Percentiles rank a stretch among this genome's conserved stretches.
These are phyloP conservation scores for Pygoscelis adeliae DNA, from an alignment of 2,113 vertebrate species.

Conservation along the genomic window DNA sequence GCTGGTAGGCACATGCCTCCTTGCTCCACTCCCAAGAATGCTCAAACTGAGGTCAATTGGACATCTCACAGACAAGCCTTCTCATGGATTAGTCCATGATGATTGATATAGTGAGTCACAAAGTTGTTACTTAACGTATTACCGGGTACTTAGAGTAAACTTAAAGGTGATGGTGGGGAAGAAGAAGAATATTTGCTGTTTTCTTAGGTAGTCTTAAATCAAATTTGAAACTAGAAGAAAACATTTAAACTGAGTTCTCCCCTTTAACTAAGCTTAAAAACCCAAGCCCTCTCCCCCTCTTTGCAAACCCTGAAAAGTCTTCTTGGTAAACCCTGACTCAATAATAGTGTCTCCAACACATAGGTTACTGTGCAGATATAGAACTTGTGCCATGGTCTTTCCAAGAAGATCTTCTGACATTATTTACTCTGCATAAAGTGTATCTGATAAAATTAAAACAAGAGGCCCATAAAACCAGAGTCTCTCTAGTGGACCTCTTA, in stretches of 20 bases:
- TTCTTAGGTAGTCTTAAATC: not conserved
- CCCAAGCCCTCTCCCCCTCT: not conserved
- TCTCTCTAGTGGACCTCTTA: not conserved
- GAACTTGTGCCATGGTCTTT: not conserved
- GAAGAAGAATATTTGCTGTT: not conserved
- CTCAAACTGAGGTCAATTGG: not conserved
- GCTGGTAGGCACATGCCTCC: not conserved
- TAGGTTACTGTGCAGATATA: not conserved
- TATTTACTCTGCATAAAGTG: not conserved
- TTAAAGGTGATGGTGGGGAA: not conserved
- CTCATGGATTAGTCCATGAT: not conserved
- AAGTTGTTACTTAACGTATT: not conserved
- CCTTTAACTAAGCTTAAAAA: not conserved
- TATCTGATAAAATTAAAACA: not conserved
- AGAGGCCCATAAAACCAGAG: not conserved
- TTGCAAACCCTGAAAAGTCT: not conserved
- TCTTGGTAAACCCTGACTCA: not conserved
- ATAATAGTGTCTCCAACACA: not conserved
- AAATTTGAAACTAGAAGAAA: not conserved
- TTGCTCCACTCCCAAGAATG: not conserved
- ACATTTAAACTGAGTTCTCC: not conserved
- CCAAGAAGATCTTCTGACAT: not conserved
- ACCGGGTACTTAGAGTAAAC: not conserved
- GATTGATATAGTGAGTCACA: not conserved
- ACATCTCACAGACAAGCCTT: not conserved